Base-by-base conservation (phyloP, 2,797 vertebrate genomes). In the Limosa lapponica region DNA sequence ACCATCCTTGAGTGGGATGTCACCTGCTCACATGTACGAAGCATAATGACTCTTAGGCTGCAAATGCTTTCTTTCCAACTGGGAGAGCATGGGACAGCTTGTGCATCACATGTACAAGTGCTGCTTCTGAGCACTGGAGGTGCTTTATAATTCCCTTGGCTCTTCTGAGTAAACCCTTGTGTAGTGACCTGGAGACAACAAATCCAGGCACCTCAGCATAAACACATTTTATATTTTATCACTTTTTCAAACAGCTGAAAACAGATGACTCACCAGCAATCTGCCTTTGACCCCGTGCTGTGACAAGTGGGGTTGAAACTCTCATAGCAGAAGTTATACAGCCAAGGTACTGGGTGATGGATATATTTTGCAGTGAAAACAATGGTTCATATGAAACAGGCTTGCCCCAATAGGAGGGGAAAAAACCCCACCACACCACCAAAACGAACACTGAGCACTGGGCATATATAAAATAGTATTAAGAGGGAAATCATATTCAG, bases 171-270 rank as follows among this genome's bases (percentile, higher is more conserved):
- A 82, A 95, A 69, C 36, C 2, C 3, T 7, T 49, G 22, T 51
- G 37, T 57, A 88, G 78, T 85, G 62, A 84, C 80, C 59, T 46
- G 64, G 36, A 84, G 86, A 89, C 57, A 88, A 92, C 59, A 89
- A 82, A 87, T 34, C 32, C 57, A 89, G 64, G 34, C 70, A 84
- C n/a, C 28, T 57, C 9, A 69, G 41, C 34, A 54, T 30, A 85
- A 82, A 87, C 19, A 67, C 24, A 37, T 89, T 87, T 89, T 70
- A 36, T 80, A 90, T 84, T 93, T 95, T 94, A 82, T 27, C 48
- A 67, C n/a, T 82, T 96, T 87, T 84, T 58, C 32, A 87, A 85
- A 80, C 82, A 80, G 30, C 36, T 77, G 59, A 27, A 91, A 96
- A 88, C 10, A 87, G 55, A 85, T 89, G 74, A 87, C 36, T 84